Base-by-base conservation (phyloP, 2,888 invertebrate genomes). In the Tetragonula carbonaria region DNA sequence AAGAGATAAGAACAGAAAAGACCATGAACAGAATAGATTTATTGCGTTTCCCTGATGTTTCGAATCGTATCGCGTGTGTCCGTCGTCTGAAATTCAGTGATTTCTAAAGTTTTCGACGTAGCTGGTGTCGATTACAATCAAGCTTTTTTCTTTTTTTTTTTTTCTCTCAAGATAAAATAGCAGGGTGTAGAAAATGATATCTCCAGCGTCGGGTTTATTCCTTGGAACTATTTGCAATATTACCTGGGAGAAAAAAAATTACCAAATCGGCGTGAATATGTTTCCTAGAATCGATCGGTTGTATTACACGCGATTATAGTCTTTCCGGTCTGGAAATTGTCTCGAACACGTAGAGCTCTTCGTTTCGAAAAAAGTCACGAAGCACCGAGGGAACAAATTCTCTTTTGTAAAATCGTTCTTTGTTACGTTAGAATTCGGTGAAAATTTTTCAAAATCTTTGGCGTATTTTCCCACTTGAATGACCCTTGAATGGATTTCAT, bases 41-140 rank as follows among this genome's bases (percentile, higher is more conserved):
- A 62, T 62, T 45, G 59, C 45, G 21, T 13, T 23, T 28, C 13
- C 4, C 59, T 45, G 59, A 62, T 50, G 23, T 28, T 59, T 59
- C 72, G 59, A 45, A 73, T 73, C 59, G 59, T 28, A 28, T 28
- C 28, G 28, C 59, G 72, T 59, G 57, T 59, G 59, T 45, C 38
- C 45, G 23, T 50, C 45, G 5, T 59, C 38, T 62, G 28, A 62
- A 59, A 18, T 73, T 59, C 5, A 45, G 21, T 73, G 18, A 45
- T 73, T 73, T 23, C 45, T 73, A 59, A 73, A 62, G 28, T 18
- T 73, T 53, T 59, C 59, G 13, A 23, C 23, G 14, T 28, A 23
- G 16, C 72, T 23, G 18, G 28, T 28, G 28, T 13, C 45, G 18
- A 59, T 72, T 23, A 45, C 57, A 18, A 45, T 62, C 59, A 50